Base-by-base conservation (phyloP, 2,113 vertebrate genomes). In the Rhinichthys klamathensis region DNA sequence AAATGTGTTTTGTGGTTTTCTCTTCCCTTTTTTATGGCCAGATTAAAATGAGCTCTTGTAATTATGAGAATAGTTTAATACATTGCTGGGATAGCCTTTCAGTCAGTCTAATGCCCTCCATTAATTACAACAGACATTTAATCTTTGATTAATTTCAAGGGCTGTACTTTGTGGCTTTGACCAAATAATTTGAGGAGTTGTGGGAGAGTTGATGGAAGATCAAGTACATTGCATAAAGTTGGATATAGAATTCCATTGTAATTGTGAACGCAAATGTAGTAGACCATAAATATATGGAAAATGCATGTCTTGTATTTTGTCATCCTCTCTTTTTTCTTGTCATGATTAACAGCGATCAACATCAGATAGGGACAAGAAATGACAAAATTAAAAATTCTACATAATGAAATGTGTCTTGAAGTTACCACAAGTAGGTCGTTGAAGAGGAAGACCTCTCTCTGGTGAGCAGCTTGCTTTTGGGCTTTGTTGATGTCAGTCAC, bases 361-460 rank as follows among this genome's bases (percentile, higher is more conserved):
- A 72, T n/a, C 21, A 67, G 6, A 25, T 46, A 32, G 70, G 25
- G 35, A 81, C 56, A 73, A 6, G 32, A 51, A 6, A 41, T 58
- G 32, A 83, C 35, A 10, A 23, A 21, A 56, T 56, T 0, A 80
- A 46, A 46, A 69, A 44, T 12, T 74, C 30, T 6, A 38, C 25
- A 11, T 16, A 67, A 63, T 63, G 1, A 41, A 60, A 60, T 27
- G 18, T 23, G 13, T 18, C 18, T 30, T 27, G 46, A 12, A 87
- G 94, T 95, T 91, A 99, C 98, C 96, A 99, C 97, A 69, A 99
- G 95, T 82, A 99, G 94, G 94, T 99, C 98, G 3, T 99, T 99
- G 95, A 99, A 99, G 87, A 99, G 97, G 92, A 99, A 99, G 89
- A 99, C 97, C 92, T 99, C 98, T 90, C 98, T 94, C 94, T 99